Evolutionary conservation across 2,888 invertebrate genomes (phyloP), one percentile per base, ranked within the genome.

Genomic region (Candidula unifasciata): DNA sequence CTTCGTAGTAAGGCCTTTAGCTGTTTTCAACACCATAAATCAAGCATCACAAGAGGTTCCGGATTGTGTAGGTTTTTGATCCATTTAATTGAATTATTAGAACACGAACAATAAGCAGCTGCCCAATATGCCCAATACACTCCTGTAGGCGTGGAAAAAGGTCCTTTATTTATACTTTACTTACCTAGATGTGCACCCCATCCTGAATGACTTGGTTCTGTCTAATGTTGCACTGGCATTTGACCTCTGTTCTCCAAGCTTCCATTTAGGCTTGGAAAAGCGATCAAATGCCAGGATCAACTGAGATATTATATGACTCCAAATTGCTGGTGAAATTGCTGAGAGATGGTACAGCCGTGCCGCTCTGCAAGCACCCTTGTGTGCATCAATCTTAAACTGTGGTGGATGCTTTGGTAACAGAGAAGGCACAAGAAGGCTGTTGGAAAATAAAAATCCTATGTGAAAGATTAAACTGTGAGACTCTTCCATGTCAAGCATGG

Each of bases 371-470:
- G 79, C 60, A 52, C 27, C 73, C 37, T 21, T 52, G 33, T 79
- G 30, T n/a, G 71, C 27, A 73, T 77, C 79, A 54, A 83, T 30
- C 6, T 83, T 33, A n/a, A 84, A 68, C 30, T 82, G 78, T 30
- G 86, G 87, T 33, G 82, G 78, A 24, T 88, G 85, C 16, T 87
- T 84, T 27, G 89, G 88, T 44, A 92, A 88, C 71, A 89, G 88
- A 44, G 90, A 90, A 1, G 93, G 92, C 35, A 93, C 88, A 80
- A 93, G 89, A 66, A 92, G 85, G 71, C 92, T 92, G 86, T 24
- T 89, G 85, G 69, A 64, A 82, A 18, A 71, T 30, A 18, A 37
- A 21, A 44, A 82, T 27, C 10, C 21, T 35, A 3, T 71, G 68
- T 69, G 33, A 69, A 52, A 33, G 18, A 78, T 24, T 54, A 57